phyloP scores from a whole-genome alignment of 1,140 invertebrate species.

The Drosophila elegans region DNA sequence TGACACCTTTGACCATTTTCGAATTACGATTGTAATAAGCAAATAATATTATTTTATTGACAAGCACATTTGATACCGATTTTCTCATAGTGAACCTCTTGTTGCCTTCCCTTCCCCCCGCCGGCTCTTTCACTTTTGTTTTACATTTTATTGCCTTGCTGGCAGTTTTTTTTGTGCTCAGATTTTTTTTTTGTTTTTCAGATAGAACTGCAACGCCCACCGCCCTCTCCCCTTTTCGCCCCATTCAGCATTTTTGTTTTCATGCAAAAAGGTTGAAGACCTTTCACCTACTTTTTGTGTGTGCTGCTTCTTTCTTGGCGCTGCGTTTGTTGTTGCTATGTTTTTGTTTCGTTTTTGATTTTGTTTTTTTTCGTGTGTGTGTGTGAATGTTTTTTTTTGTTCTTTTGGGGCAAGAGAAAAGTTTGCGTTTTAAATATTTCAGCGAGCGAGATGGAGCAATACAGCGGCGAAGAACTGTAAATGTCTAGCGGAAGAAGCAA shows the following conservation, averaged over 20 bases:
- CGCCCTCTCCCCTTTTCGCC: conserved; percentile 28
- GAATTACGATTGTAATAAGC: too few species aligned
- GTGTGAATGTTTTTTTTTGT: neutral
- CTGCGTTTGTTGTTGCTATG: conserved; percentile 31
- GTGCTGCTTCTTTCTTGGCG: conserved; percentile 23
- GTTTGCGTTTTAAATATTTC: conserved; percentile 47
- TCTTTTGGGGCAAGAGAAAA: conserved; percentile 22
- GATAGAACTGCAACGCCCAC: conserved; percentile 47
- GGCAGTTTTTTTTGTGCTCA: conserved; percentile 29
- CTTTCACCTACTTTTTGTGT: conserved; percentile 79
- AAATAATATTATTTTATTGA: too few species aligned
- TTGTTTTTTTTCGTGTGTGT: neutral
- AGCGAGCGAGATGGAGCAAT: conserved; percentile 23
- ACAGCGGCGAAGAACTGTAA: conserved; percentile 21
- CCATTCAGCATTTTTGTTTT: conserved; percentile 72
- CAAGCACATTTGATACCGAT: neutral
- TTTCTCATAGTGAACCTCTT: conserved; percentile 6
- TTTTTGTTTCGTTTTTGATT: conserved; percentile 38
- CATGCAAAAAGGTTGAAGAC: conserved; percentile 82
- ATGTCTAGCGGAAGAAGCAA: conserved; percentile 22
- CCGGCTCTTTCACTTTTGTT: conserved; percentile 50
- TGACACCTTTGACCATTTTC: too few species aligned
- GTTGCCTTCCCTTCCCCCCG: conserved; percentile 9
- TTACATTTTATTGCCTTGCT: conserved; percentile 49
- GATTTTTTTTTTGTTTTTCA: conserved; percentile 54